Base-by-base conservation (phyloP, 2,888 invertebrate genomes). In the Drosophila ustulata region DNA sequence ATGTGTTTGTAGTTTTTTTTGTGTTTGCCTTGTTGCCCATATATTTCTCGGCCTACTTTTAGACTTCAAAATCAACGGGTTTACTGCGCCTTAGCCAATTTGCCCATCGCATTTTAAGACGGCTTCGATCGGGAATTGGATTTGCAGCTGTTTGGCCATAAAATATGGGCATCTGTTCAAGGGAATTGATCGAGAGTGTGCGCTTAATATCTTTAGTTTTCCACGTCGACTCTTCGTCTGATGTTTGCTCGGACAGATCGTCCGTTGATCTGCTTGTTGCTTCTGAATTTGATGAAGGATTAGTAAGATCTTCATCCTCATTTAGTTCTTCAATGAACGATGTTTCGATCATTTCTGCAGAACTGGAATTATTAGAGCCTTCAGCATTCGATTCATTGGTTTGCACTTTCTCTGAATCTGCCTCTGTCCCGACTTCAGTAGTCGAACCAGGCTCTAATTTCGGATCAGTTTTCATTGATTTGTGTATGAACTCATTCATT, bases 31-130 rank as follows among this genome's bases (percentile, higher is more conserved):
- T 13, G 6, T 11, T 9, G n/a, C 34, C 39, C 13, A 11, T 6
- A 43, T 18, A 8, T 13, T 18, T 18, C 30, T 5, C 43, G 18
- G 76, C 63, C 75, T 74, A 63, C 75, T 73, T 55, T 25, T 71
- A 78, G 6, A 59, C 56, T 25, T 47, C n/a, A 28, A 56, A 67
- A 13, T 67, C 58, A 8, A 5, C 9, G 8, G 26, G 32, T 7
- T 73, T 77, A 5, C 23, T 58, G 11, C 65, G 56, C 37, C 18
- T 47, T 0, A 86, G 62, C 56, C 78, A 69, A 13, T 66, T 83
- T 0, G 68, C 56, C 89, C 88, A 86, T 5, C 71, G 58, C 1
- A 80, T 56, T 25, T 64, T 71, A 7, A 41, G 32, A 1, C 58
- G 69, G 1, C 55, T 68, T 8, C 43, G 46, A 8, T 25, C 8